A percentile compares a stretch with the other conserved stretches of the same genome.
These are phyloP conservation scores for Haliclona indistincta DNA, from an alignment of 37 sponge, comb jelly and placozoan species.

Conservation along the genomic window DNA sequence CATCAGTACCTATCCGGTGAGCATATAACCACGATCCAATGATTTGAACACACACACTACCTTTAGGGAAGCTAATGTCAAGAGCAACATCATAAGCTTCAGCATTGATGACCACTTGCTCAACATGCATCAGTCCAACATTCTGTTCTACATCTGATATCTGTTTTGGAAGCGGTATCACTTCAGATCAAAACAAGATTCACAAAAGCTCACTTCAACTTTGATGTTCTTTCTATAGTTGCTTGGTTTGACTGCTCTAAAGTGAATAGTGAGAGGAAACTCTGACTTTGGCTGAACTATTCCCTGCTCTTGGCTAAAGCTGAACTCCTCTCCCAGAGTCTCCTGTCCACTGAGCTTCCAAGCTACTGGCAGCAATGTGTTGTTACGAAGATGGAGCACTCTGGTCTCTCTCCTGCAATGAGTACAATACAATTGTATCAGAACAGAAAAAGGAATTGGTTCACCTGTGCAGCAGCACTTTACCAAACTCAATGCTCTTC, in stretches of 20 bases:
- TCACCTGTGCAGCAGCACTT: conserved; percentile 87
- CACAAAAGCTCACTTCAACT: conserved; percentile 63
- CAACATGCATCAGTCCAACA: conserved; percentile 91
- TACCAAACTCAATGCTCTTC: conserved; percentile 90
- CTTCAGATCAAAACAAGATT: neutral
- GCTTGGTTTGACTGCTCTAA: conserved; percentile 84
- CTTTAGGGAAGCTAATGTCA: conserved; percentile 95
- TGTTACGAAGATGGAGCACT: conserved; percentile 78
- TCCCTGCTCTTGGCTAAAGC: conserved; percentile 91
- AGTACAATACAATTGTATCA: neutral
- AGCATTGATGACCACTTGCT: conserved; percentile 76
- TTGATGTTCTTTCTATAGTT: conserved; percentile 82
- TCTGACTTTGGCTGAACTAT: conserved; percentile 88
- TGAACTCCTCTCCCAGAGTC: conserved; percentile 89
- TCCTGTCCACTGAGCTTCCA: conserved; percentile 94
- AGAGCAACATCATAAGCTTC: conserved; percentile 98
- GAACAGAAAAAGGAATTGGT: neutral
- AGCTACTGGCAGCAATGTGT: conserved; percentile 87
- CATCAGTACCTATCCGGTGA: conserved; percentile 67
- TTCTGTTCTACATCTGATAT: conserved; percentile 88
- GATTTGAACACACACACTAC: conserved; percentile 14
- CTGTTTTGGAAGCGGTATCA: conserved; percentile 14
- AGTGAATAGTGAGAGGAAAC: conserved; percentile 83
- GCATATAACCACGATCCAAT: neutral
- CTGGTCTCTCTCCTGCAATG: conserved; percentile 78